These are phyloP conservation scores for Drosophila ogumai DNA, from an alignment of 1,140 invertebrate species.

Conservation along the genomic window DNA sequence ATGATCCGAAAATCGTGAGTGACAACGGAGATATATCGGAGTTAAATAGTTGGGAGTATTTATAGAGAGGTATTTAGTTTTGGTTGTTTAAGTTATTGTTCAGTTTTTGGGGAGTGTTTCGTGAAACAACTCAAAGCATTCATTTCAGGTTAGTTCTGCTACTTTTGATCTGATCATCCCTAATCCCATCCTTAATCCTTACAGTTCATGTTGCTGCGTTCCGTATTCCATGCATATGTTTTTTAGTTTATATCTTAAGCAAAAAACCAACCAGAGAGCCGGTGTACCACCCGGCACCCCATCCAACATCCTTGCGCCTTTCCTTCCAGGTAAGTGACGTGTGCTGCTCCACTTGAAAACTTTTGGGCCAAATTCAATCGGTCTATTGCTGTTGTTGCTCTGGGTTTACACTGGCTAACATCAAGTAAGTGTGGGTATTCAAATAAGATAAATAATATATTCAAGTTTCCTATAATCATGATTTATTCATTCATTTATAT, in stretches of 20 bases:
- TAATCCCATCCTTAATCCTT: background rate
- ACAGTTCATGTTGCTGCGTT: slow-evolving; percentile 25
- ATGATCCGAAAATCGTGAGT: background rate
- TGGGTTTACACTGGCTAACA: slow-evolving; percentile 17
- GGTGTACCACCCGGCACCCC: background rate
- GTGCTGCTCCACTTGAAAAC: slow-evolving; percentile 40
- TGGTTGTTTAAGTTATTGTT: slow-evolving; percentile 31
- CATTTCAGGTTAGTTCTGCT: background rate
- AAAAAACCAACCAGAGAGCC: background rate
- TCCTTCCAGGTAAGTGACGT: slow-evolving; percentile 35
- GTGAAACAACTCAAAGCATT: slow-evolving; percentile 1
- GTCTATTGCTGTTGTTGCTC: background rate
- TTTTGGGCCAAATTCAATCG: slow-evolving; percentile 38
- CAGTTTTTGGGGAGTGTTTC: slow-evolving; percentile 36
- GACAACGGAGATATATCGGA: background rate
- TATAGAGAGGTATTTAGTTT: background rate
- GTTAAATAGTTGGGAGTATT: background rate
- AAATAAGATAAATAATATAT: background rate
- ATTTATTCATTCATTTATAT: no score
- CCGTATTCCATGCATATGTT: slow-evolving; percentile 14
- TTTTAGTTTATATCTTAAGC: slow-evolving; percentile 19
- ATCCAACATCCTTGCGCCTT: slow-evolving; percentile 4
- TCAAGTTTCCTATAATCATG: background rate
- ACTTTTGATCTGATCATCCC: background rate
- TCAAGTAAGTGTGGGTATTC: background rate